Percentiles rank a stretch among this genome's conserved stretches.
phyloP scores from a whole-genome alignment of 2,797 vertebrate species.

The Lemur catta region DNA sequence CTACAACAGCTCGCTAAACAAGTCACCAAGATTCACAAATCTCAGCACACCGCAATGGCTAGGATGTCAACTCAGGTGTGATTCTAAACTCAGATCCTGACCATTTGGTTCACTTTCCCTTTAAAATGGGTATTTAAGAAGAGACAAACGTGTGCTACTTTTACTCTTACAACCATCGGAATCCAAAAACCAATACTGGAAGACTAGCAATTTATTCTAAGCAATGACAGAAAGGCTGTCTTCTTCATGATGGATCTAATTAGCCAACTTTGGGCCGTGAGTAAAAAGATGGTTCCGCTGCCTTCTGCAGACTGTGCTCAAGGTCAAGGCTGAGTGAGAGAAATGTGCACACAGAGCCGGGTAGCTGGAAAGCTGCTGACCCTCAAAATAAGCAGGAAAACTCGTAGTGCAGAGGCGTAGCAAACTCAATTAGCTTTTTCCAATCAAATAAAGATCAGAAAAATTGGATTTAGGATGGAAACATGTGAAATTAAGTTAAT shows the following conservation, averaged over 20 bases:
- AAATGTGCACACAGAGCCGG: rapidly evolving
- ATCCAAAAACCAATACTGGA: neutral
- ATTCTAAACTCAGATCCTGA: neutral
- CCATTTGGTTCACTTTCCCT: neutral
- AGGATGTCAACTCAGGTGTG: neutral
- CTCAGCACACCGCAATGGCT: neutral
- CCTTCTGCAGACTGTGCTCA: neutral
- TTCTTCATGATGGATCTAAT: neutral
- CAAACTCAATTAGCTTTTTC: neutral
- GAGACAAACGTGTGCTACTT: neutral
- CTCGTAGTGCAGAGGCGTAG: rapidly evolving
- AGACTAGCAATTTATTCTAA: neutral
- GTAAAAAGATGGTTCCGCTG: neutral
- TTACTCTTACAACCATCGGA: neutral
- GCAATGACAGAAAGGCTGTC: neutral
- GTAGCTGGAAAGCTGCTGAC: neutral
- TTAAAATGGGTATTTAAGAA: neutral
- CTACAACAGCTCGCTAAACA: neutral
- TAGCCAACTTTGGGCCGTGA: neutral
- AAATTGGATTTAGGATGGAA: neutral
- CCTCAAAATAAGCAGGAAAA: neutral
- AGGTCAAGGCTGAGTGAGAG: too few species aligned
- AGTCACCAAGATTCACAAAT: neutral
- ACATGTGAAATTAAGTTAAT: neutral
- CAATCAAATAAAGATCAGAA: neutral